A percentile compares a stretch with the other conserved stretches of the same genome.
These are phyloP conservation scores for Taxidea taxus DNA, from an alignment of 2,113 vertebrate genomes.

Conservation along the genomic window DNA sequence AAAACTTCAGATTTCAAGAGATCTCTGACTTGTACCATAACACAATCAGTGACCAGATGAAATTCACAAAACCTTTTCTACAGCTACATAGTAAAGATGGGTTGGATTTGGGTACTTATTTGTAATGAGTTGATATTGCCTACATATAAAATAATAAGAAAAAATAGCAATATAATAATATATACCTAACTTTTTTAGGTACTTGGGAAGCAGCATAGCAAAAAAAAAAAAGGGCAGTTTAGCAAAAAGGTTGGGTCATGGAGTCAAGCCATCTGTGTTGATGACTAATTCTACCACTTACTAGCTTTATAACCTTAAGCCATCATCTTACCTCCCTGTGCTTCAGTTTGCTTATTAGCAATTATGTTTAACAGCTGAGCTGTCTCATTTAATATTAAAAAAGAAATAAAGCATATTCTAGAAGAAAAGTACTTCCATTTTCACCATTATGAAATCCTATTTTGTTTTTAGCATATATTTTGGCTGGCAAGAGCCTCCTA, in stretches of 20 bases:
- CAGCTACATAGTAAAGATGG: neutral
- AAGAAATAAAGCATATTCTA: neutral
- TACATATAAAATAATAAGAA: neutral
- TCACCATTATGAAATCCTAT: neutral
- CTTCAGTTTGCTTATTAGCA: neutral
- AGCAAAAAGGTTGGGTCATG: neutral
- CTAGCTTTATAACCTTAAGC: neutral
- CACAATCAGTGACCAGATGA: neutral
- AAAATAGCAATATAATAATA: neutral
- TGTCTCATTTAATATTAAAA: neutral
- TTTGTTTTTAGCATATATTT: neutral
- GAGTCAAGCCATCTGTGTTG: neutral
- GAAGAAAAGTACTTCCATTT: neutral
- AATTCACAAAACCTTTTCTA: neutral
- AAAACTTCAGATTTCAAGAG: neutral
- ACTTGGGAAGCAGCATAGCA: neutral
- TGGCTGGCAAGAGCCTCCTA: neutral
- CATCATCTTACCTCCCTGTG: neutral
- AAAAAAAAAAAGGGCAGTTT: neutral
- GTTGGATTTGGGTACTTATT: neutral
- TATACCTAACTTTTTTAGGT: neutral
- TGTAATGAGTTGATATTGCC: neutral
- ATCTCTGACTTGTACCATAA: neutral
- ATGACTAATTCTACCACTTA: neutral
- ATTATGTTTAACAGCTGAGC: neutral